Base-by-base conservation (phyloP, 2,113 vertebrate genomes). In the Gymnarchus niloticus region DNA sequence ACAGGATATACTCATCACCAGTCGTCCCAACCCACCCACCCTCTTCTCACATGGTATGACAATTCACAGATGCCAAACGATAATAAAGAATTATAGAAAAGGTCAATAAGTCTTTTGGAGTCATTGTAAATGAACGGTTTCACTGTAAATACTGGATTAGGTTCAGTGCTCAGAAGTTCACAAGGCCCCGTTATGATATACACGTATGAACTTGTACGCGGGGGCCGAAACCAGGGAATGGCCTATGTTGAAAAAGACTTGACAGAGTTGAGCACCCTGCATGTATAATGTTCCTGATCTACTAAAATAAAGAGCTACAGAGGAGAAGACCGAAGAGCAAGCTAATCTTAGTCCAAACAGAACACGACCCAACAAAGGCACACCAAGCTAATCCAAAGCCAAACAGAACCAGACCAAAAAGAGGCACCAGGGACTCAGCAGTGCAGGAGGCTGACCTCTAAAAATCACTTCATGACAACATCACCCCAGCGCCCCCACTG, bases 401-500 rank as follows among this genome's bases (percentile, higher is more conserved):
- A 48, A 69, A 23, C 6, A 49, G 28, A 51, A 84, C 5, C 77
- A 49, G 46, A 21, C 10, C 10, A 14, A 6, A 57, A 25, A 49
- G 8, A 52, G 21, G 3, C 83, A n/a, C 56, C 28, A 9, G 46
- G 56, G 44, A n/a, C 77, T 46, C 85, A 21, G 41, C 56, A 23
- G 3, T 48, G 56, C 6, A 59, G n/a, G 46, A 28, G 81, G 23
- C 85, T 41, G 19, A 76, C 57, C 57, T 52, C 56, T 48, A 48
- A 54, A 48, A 81, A 81, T 8, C 8, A 51, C 57, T 51, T 51
- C 6, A 61, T 69, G 85, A 86, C 85, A 69, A 82, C 85, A 86
- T 33, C 77, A 82, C 3, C 85, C 77, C 8, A 5, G 57, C 9
- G 12, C 56, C 14, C 3, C 1, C 28, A 25, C 1, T 28, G 33